A percentile compares a stretch with the other conserved stretches of the same genome.
phyloP scores from a whole-genome alignment of 2,113 vertebrate species.

The Alethe diademata region DNA sequence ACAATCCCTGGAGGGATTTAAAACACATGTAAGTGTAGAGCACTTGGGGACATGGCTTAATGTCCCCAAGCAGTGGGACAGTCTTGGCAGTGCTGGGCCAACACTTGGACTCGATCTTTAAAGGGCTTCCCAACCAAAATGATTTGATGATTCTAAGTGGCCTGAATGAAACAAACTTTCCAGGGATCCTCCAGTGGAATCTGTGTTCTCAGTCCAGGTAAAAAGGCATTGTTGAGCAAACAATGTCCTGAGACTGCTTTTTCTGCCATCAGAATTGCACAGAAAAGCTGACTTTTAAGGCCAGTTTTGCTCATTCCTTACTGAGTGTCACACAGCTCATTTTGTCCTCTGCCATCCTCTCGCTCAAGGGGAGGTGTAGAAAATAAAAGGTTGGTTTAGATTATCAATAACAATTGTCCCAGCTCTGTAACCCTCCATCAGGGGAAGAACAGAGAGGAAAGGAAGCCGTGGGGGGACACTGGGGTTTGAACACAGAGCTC shows the following conservation, averaged over 20 bases:
- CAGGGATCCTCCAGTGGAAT: neutral
- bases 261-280: neutral
- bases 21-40: neutral
- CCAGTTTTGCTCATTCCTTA: neutral
- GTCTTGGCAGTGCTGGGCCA: neutral
- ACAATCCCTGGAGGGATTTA: neutral
- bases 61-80: too few relatives aligned
- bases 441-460: neutral
- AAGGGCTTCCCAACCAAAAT: neutral
- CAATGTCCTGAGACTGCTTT: neutral
- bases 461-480: neutral
- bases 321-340: neutral
- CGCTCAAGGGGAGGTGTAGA: neutral
- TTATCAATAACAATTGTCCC: conserved; percentile 37
- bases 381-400: conserved; percentile 17
- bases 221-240: neutral
- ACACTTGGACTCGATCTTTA: neutral
- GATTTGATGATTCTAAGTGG: neutral
- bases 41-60: neutral
- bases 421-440: neutral
- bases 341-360: neutral
- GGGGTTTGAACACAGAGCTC: conserved; percentile 38
- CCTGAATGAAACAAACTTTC: neutral
- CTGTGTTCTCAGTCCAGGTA: neutral
- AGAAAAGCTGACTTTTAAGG: neutral